phyloP scores from a whole-genome alignment of 2,797 vertebrate genomes.

The Pampus argenteus region DNA sequence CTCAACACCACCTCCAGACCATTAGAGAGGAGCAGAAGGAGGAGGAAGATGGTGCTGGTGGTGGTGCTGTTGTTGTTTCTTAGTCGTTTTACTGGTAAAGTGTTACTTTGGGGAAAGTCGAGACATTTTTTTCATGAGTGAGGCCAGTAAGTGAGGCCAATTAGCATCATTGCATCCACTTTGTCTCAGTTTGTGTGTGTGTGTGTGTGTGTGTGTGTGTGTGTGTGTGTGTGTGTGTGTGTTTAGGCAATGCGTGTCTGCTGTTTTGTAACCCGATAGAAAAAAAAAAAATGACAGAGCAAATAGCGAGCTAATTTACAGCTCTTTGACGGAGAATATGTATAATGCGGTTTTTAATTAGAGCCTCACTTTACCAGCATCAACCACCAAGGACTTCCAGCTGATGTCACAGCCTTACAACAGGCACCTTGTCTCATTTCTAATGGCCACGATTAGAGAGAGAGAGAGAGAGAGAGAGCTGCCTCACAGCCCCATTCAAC shows the following conservation, averaged over 20 bases:
- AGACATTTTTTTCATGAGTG: not conserved
- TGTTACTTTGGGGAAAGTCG: not conserved
- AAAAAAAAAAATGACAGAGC: conserved; percentile 54
- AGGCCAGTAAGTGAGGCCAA: too few species aligned
- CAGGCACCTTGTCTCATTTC: conserved; percentile 32
- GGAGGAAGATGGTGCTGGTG: too few species aligned
- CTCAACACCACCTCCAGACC: conserved; percentile 9
- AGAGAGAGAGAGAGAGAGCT: too few species aligned
- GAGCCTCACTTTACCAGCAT: conserved; percentile 37
- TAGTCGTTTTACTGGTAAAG: too few species aligned
- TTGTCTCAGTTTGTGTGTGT: too few species aligned
- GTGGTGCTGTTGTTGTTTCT: too few species aligned
- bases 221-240: not conserved
- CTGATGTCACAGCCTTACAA: conserved; percentile 15
- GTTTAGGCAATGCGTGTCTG: not conserved
- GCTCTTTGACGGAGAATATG: conserved; percentile 43
- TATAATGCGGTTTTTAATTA: conserved; percentile 71
- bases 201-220: not conserved
- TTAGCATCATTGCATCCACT: conserved; percentile 42
- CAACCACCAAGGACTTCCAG: conserved; percentile 19
- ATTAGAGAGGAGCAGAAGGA: conserved; percentile 8
- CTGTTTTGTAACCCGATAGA: conserved; percentile 29
- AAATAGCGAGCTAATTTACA: conserved; percentile 55
- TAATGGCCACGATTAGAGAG: conserved; percentile 33
- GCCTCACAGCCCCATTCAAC: too few species aligned